Evolutionary conservation across 2,888 invertebrate species (phyloP), one percentile per base, ranked within the genome.

Genomic region (Heliconius cydno): DNA sequence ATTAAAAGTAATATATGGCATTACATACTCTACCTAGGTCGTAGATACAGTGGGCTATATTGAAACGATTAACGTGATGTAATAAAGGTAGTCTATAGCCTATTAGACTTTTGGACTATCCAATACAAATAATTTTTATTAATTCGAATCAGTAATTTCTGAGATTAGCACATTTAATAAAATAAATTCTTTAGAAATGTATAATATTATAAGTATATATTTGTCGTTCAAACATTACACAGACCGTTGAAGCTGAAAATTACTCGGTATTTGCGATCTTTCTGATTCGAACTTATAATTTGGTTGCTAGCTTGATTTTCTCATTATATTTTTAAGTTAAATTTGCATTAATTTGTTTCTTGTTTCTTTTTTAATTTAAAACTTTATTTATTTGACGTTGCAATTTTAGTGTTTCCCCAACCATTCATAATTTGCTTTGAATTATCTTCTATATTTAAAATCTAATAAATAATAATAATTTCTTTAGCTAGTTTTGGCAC

Each of bases 201-300:
- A 10, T n/a, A n/a, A n/a, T n/a, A 60, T 19, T 60, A 60, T 60
- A n/a, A n/a, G 4, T 60, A 60, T 60, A 70, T 34, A 38, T 66
- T 66, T 78, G 73, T 67, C 78, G 67, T 78, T 78, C 67, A 63
- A 77, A 71, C 66, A 80, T 80, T 57, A 79, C 73, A 57, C 63
- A 77, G 78, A 74, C 41, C 80, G 65, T 65, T 80, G 78, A 74
- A 77, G 68, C 74, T 70, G 63, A 70, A 80, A 82, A 80, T 82
- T 75, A 60, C 74, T 79, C 34, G 38, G 63, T 67, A 80, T 78
- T 71, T 78, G 67, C 57, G n/a, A 73, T 73, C 73, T 73, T 73
- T 73, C 60, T 57, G 52, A 52, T 28, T 28, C 28, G 28, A 28
- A 28, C 28, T 28, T 34, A 73, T 73, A 73, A 73, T 73, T 73